Evolutionary conservation across 2,888 invertebrate genomes (phyloP), one percentile per base, ranked within the genome.

Genomic region (Subacronicta megacephala): DNA sequence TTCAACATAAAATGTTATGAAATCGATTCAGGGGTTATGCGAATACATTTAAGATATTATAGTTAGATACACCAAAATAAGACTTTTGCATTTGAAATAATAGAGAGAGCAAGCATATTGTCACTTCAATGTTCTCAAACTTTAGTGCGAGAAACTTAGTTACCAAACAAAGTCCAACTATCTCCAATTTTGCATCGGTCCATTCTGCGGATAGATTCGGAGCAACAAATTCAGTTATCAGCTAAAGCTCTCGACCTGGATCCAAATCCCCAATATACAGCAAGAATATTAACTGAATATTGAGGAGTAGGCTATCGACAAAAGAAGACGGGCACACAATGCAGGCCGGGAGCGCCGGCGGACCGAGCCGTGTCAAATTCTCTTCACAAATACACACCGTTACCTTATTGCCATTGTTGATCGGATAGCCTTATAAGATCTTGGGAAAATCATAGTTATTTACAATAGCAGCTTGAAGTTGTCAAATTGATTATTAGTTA

Each of bases 261-360:
- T 44, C 33, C 36, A 49, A 41, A 64, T 64, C 47, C 40, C 16
- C 51, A 57, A 65, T 70, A 65, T 47, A 23, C 15, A 41, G 46
- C 35, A 62, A 49, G 47, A 70, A 64, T 51, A 15, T 43, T 31
- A 41, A 47, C 65, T 38, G 58, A 64, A 57, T 66, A 52, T 64
- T 45, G 71, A 64, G 26, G 18, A 52, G 40, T 12, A 69, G 64
- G 51, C 46, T 45, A 17, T 58, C 52, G 52, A 75, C 60, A 67
- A 71, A 72, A 55, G 62, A 52, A 55, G 67, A 53, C 52, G 53
- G 57, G 18, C 31, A 35, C 35, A 74, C 75, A 73, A 73, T 68
- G 52, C 41, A 56, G 38, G 54, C 47, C 43, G 33, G 64, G 56
- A 40, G 55, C 53, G 40, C 38, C 54, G 51, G 47, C 40, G 35